Evolutionary conservation across 2,888 invertebrate species (phyloP).

Genomic region (Copidosoma aretas): DNA sequence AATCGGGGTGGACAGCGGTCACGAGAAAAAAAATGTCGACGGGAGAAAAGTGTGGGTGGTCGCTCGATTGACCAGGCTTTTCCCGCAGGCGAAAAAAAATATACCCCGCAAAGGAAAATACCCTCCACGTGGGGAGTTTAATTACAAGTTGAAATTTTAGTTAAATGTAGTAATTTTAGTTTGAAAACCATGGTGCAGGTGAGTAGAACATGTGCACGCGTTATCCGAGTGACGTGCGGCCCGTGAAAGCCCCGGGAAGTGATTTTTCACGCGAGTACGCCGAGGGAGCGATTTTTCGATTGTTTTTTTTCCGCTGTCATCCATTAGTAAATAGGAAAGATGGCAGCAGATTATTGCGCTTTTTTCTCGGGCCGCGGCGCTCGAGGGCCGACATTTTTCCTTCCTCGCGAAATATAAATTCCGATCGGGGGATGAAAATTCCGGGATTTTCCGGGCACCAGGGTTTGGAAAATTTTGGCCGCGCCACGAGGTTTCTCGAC

Average conservation of each 20-base stretch:
- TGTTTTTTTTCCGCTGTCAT: slow-evolving; percentile 61
- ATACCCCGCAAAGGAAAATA: slow-evolving; percentile 62
- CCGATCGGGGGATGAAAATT: neutral
- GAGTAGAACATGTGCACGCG: slow-evolving; percentile 51
- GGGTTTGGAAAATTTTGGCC: neutral
- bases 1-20: too few species aligned
- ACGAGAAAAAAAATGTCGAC: too few species aligned
- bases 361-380: slow-evolving; percentile 54
- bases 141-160: slow-evolving; percentile 61
- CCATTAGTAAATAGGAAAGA: slow-evolving; percentile 63
- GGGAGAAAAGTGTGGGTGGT: slow-evolving; percentile 27
- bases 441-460: too few species aligned
- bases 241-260: slow-evolving; percentile 34
- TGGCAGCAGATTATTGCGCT: slow-evolving; percentile 63
- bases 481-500: slow-evolving; percentile 46
- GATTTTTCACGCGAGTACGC: slow-evolving; percentile 53
- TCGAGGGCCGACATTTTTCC: slow-evolving; percentile 57
- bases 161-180: slow-evolving; percentile 61
- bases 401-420: neutral
- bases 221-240: slow-evolving; percentile 32
- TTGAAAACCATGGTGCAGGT: slow-evolving; percentile 61
- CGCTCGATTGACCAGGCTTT: slow-evolving; percentile 58
- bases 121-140: slow-evolving; percentile 62
- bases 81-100: slow-evolving; percentile 58
- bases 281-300: slow-evolving; percentile 56